These are phyloP conservation scores for Gonatopus flavifemur DNA, from an alignment of 1,140 invertebrate genomes.

Conservation along the genomic window DNA sequence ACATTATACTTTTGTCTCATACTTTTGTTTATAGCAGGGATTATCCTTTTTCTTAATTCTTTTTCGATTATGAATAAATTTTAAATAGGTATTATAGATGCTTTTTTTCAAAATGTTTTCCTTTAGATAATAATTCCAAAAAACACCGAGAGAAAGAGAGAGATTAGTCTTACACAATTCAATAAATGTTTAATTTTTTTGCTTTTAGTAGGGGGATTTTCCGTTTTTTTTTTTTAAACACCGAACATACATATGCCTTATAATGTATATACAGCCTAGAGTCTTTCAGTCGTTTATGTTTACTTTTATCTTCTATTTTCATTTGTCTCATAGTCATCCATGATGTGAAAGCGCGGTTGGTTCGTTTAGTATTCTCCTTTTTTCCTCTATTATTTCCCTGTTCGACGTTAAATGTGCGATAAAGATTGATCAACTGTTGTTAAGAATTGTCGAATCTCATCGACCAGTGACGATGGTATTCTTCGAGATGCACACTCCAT, in stretches of 20 bases:
- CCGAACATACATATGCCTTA: slow-evolving; percentile 58
- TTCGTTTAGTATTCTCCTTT: slow-evolving; percentile 19
- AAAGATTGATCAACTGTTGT: too few relatives aligned
- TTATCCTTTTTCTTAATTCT: slow-evolving; percentile 5
- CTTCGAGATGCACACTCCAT: too few relatives aligned
- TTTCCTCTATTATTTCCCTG: slow-evolving; percentile 1
- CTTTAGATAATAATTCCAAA: slow-evolving; percentile 56
- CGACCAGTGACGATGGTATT: too few relatives aligned
- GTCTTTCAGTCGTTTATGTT: slow-evolving; percentile 50
- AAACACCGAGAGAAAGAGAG: slow-evolving; percentile 59
- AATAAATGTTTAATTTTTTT: slow-evolving; percentile 51
- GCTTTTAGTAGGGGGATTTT: slow-evolving; percentile 48
- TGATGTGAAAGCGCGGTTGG: slow-evolving; percentile 45
- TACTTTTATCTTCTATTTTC: background rate
- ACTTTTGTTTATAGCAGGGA: slow-evolving; percentile 2
- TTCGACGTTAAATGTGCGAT: too few relatives aligned
- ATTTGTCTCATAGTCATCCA: slow-evolving; percentile 36
- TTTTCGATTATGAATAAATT: slow-evolving; percentile 36
- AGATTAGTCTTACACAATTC: slow-evolving; percentile 54
- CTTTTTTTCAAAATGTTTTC: too few relatives aligned
- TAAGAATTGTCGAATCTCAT: too few relatives aligned
- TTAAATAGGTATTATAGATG: too few relatives aligned
- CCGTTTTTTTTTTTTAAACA: slow-evolving; percentile 54
- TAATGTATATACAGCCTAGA: slow-evolving; percentile 57
- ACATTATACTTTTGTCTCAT: slow-evolving; percentile 14